These are phyloP conservation scores for Etheostoma cragini DNA, from an alignment of 2,113 vertebrate species.

Conservation along the genomic window DNA sequence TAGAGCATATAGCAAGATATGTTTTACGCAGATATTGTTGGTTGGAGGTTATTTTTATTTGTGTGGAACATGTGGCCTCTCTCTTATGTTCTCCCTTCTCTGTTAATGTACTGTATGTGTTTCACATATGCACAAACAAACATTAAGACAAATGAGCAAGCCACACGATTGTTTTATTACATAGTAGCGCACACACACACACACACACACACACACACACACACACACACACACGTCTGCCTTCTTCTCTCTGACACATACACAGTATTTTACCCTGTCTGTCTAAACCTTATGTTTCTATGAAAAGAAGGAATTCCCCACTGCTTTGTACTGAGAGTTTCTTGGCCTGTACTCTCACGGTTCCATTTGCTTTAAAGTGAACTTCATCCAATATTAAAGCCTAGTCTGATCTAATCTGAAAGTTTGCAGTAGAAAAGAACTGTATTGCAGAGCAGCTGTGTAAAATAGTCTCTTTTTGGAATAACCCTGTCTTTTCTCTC, in stretches of 20 bases:
- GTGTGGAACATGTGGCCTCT: slow-evolving; percentile 35
- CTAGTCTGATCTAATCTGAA: slow-evolving; percentile 51
- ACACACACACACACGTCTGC: background rate
- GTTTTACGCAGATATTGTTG: slow-evolving; percentile 49
- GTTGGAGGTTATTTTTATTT: slow-evolving; percentile 56
- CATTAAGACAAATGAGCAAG: too few species aligned
- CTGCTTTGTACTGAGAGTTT: slow-evolving; percentile 53
- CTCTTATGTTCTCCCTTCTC: too few species aligned
- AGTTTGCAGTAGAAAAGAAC: slow-evolving; percentile 29
- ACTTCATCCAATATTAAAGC: slow-evolving; percentile 76
- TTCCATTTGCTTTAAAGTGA: slow-evolving; percentile 68
- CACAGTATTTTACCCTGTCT: slow-evolving; percentile 38
- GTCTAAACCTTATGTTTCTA: slow-evolving; percentile 48
- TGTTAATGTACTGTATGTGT: too few species aligned
- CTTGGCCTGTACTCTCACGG: slow-evolving; percentile 34
- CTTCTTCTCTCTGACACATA: slow-evolving; percentile 21
- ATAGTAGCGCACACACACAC: too few species aligned
- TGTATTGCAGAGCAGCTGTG: slow-evolving; percentile 26
- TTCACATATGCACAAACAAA: too few species aligned
- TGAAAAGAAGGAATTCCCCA: slow-evolving; percentile 57
- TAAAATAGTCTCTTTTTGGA: slow-evolving; percentile 49
- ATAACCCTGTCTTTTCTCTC: slow-evolving; percentile 47
- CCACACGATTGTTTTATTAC: too few species aligned
- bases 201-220: slow-evolving; percentile 3
- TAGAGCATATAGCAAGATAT: slow-evolving; percentile 36